phyloP scores from a whole-genome alignment of 2,888 invertebrate species.

The Plebejus melissa region DNA sequence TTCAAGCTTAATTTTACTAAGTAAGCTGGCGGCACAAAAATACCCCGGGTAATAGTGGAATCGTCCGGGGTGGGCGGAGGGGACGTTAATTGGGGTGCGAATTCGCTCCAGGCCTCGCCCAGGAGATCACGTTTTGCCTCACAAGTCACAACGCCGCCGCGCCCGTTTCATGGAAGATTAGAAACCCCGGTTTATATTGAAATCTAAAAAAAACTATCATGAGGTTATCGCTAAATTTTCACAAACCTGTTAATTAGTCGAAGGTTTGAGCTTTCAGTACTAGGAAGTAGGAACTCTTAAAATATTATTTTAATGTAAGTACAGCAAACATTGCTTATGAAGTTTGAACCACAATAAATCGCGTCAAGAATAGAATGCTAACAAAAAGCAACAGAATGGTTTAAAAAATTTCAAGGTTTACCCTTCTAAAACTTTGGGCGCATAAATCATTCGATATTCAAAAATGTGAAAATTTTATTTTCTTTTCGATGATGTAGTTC shows the following conservation, averaged over 20 bases:
- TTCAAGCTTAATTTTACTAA: constrained; percentile 9
- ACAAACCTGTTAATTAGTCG: background rate
- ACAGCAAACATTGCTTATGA: background rate
- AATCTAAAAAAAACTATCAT: constrained; percentile 19
- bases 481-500: constrained; percentile 6
- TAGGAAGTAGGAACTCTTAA: background rate
- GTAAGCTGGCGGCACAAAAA: constrained; percentile 25
- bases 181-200: constrained; percentile 22
- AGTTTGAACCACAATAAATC: background rate
- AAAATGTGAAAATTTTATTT: constrained; percentile 25
- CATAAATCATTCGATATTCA: constrained; percentile 27
- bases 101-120: constrained; percentile 42
- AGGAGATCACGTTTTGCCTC: constrained; percentile 29
- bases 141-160: constrained; percentile 28
- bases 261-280: background rate
- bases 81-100: constrained; percentile 56
- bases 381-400: constrained; percentile 21
- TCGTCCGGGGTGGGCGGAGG: constrained; percentile 29
- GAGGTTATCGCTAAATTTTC: background rate
- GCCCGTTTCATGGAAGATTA: constrained; percentile 27
- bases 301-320: background rate
- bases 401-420: constrained; percentile 24
- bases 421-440: background rate
- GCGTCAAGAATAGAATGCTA: background rate
- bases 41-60: constrained; percentile 21